phyloP scores from a whole-genome alignment of 2,888 invertebrate species.

The Bombylius discolor region DNA sequence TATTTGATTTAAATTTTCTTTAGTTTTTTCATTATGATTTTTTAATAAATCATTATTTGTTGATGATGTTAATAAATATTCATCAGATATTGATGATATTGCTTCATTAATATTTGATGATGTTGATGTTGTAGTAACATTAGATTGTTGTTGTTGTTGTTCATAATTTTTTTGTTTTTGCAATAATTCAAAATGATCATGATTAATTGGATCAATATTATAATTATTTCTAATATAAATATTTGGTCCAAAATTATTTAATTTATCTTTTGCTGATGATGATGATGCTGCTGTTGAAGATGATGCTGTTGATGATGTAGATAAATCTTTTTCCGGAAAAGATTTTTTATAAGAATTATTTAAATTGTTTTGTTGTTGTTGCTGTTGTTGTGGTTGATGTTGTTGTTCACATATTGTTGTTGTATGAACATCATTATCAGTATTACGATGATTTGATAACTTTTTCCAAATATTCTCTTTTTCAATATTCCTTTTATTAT shows the following conservation, averaged over 20 bases:
- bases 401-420: slow-evolving; percentile 4
- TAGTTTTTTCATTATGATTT: not conserved
- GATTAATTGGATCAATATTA: too few species aligned
- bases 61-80: not conserved
- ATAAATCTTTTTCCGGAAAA: not conserved
- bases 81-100: not conserved
- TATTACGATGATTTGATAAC: not conserved
- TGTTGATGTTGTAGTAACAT: slow-evolving; percentile 1
- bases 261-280: slow-evolving; percentile 10
- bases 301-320: not conserved
- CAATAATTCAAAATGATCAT: too few species aligned
- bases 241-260: slow-evolving; percentile 13
- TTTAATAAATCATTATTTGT: not conserved
- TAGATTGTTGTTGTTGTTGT: too few species aligned
- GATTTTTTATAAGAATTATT: not conserved
- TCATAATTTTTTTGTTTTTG: too few species aligned
- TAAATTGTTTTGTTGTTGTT: slow-evolving; percentile 5
- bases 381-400: not conserved
- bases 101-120: not conserved
- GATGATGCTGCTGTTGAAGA: not conserved
- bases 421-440: not conserved
- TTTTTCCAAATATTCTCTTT: slow-evolving; percentile 22
- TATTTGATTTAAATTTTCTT: not conserved
- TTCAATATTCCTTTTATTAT: slow-evolving; percentile 13
- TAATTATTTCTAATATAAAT: not conserved